A percentile compares a stretch with the other conserved stretches of the same genome.
Evolutionary conservation across 2,113 vertebrate species (phyloP).

Genomic region (Nematolebias whitei): DNA sequence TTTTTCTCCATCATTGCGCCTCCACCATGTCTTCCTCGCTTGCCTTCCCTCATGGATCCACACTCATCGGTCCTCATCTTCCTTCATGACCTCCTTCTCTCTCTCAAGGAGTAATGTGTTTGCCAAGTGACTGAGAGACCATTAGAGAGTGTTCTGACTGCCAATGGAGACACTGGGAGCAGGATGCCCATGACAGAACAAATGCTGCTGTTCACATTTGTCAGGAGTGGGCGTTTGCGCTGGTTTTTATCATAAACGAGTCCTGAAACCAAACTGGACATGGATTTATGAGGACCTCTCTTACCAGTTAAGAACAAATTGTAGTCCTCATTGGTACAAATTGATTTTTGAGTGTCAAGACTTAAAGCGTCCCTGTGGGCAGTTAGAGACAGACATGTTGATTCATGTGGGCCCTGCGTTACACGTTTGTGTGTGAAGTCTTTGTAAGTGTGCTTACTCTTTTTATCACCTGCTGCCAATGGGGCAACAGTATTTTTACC

Average conservation of each 20-base stretch:
- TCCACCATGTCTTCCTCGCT: conserved; percentile 3
- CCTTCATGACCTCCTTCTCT: conserved; percentile 40
- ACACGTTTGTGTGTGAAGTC: too few species aligned
- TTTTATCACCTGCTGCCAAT: too few species aligned
- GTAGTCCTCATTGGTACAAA: not conserved
- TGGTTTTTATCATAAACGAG: not conserved
- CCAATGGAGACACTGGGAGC: conserved; percentile 21
- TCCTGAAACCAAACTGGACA: not conserved
- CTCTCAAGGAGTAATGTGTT: conserved; percentile 62
- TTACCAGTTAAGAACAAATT: not conserved
- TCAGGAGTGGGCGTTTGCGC: conserved; percentile 22
- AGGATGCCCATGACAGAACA: conserved; percentile 46
- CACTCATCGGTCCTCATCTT: conserved; percentile 46
- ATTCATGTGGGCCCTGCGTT: too few species aligned
- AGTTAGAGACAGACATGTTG: not conserved
- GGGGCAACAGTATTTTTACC: not conserved
- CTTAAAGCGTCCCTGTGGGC: not conserved
- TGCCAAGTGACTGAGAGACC: conserved; percentile 50
- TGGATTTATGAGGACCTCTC: not conserved
- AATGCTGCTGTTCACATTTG: conserved; percentile 42
- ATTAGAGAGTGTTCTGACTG: conserved; percentile 56
- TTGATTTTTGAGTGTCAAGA: not conserved
- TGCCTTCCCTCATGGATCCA: conserved; percentile 32
- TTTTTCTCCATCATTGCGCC: conserved; percentile 28
- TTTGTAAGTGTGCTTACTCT: too few species aligned